Conservation (phyloP, 2,113 vertebrate species). For the Brachirus orientalis region DNA sequence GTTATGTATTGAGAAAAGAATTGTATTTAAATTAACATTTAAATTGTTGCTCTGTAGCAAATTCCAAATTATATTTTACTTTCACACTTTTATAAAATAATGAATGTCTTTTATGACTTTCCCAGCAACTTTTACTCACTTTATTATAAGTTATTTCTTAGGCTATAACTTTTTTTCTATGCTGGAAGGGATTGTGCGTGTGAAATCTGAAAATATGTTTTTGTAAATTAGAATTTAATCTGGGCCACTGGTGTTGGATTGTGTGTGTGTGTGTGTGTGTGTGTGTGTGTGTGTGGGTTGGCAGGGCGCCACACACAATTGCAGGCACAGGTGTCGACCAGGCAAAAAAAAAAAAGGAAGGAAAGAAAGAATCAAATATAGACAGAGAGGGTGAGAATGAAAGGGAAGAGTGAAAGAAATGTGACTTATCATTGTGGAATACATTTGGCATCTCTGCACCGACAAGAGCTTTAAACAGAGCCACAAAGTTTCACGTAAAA, state of each 20-base stretch:
- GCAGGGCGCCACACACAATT: conserved; percentile 63
- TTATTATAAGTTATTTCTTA: background rate
- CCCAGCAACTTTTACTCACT: too few relatives aligned
- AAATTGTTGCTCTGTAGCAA: too few relatives aligned
- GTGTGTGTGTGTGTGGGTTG: conserved; percentile 49
- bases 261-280: conserved; percentile 51
- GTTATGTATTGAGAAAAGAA: too few relatives aligned
- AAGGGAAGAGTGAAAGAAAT: too few relatives aligned
- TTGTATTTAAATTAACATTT: too few relatives aligned
- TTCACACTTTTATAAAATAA: too few relatives aligned
- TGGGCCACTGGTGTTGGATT: conserved; percentile 62
- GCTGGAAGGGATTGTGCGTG: background rate
- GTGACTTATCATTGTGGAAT: conserved; percentile 59
- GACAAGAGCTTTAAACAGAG: conserved; percentile 32
- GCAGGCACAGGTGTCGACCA: conserved; percentile 72
- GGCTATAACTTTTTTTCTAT: conserved; percentile 36
- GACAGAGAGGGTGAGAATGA: conserved; percentile 24
- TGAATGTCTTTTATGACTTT: too few relatives aligned
- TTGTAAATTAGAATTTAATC: conserved; percentile 62
- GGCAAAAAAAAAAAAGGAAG: conserved; percentile 19
- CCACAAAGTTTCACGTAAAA: conserved; percentile 52
- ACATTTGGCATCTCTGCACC: conserved; percentile 43
- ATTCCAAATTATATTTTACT: too few relatives aligned
- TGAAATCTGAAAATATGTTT: conserved; percentile 56
- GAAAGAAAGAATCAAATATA: conserved; percentile 26